Conservation (phyloP, 2,113 vertebrate genomes). For the Strix aluco region DNA sequence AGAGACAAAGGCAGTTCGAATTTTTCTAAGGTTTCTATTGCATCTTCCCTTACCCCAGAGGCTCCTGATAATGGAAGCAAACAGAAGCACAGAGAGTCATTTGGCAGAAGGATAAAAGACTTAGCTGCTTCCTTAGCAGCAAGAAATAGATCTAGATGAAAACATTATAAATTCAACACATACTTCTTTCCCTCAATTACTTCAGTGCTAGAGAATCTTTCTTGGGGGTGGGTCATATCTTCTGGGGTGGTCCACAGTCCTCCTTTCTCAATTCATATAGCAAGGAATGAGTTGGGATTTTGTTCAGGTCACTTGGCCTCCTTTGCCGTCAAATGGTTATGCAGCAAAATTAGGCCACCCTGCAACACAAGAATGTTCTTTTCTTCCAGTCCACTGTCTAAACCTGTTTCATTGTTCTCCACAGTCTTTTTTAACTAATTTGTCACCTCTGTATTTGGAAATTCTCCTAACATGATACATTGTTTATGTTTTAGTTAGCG, state of each 20-base stretch:
- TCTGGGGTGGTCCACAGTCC: not conserved
- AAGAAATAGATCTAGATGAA: not conserved
- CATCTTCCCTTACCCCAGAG: not conserved
- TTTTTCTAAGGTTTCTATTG: not conserved
- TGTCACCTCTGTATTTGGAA: not conserved
- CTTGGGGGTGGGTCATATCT: not conserved
- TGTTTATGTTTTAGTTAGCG: not conserved
- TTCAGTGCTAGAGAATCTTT: not conserved
- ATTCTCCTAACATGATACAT: not conserved
- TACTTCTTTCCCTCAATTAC: not conserved
- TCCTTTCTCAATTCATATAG: not conserved
- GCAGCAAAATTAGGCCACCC: not conserved
- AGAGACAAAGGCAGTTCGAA: not conserved
- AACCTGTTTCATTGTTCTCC: not conserved
- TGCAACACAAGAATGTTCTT: not conserved
- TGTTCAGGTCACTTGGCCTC: not conserved
- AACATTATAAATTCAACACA: not conserved
- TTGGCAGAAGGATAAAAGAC: not conserved
- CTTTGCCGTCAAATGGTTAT: not conserved
- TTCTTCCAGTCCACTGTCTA: not conserved
- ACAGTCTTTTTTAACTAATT: not conserved
- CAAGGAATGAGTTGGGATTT: not conserved
- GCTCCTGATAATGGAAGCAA: not conserved
- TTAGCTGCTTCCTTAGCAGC: not conserved
- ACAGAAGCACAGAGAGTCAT: not conserved